Evolutionary conservation across 2,113 vertebrate species (phyloP).

Genomic region (Tachysurus vachellii): DNA sequence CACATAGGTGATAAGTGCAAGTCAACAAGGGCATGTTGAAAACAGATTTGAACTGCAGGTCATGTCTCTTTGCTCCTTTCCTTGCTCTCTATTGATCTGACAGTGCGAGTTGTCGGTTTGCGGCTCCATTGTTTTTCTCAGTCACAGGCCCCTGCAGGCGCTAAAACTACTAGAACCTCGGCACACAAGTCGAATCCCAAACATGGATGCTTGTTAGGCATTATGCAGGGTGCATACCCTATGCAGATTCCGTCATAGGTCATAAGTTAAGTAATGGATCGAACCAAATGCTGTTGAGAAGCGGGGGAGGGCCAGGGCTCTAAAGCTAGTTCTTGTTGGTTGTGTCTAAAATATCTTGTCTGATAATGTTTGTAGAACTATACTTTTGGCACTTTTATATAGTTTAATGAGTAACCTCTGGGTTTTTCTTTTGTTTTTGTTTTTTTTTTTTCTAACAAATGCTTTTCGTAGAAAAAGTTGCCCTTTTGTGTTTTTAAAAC

Average conservation of each 20-base stretch:
- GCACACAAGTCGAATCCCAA: conserved; percentile 79
- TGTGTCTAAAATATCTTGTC: conserved; percentile 74
- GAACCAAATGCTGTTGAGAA: conserved; percentile 19
- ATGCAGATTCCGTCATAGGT: not conserved
- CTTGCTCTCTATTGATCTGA: conserved; percentile 1
- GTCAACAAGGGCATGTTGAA: conserved; percentile 2
- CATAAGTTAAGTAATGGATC: not conserved
- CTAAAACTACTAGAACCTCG: conserved; percentile 83
- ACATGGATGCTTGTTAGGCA: conserved; percentile 11
- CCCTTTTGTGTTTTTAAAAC: conserved; percentile 44
- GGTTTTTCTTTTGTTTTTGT: conserved; percentile 69
- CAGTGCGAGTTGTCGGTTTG: conserved; percentile 2
- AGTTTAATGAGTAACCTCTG: conserved; percentile 77
- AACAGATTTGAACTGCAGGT: conserved; percentile 20
- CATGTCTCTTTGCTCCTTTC: conserved; percentile 16
- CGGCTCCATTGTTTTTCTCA: conserved; percentile 11
- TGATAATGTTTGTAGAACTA: conserved; percentile 76
- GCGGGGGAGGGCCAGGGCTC: conserved; percentile 21
- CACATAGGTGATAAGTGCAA: not conserved
- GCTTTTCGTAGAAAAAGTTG: conserved; percentile 50
- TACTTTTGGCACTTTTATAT: conserved; percentile 87
- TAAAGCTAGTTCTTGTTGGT: conserved; percentile 79
- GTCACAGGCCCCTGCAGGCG: conserved; percentile 48
- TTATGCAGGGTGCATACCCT: not conserved
- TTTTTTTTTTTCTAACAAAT: conserved; percentile 63